Percentiles rank a stretch among this genome's conserved stretches.
Evolutionary conservation across 2,797 vertebrate genomes (phyloP).

Genomic region (Malurus leucopterus): DNA sequence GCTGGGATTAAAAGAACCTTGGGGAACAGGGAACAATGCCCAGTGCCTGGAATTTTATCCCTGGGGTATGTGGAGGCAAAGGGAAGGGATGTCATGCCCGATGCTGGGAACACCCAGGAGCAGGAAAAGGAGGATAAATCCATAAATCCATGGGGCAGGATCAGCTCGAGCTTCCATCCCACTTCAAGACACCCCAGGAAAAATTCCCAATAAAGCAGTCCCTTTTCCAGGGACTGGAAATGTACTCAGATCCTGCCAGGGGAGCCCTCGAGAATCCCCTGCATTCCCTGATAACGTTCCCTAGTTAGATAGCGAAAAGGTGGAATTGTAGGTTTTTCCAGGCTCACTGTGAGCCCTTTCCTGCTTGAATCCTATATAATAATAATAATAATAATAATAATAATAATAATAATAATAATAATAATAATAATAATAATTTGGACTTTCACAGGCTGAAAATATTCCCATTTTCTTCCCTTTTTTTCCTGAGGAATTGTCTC

Average conservation of each 20-base stretch:
- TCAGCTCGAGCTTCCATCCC: background rate
- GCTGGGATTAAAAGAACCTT: background rate
- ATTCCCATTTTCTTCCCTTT: background rate
- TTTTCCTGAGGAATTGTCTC: background rate
- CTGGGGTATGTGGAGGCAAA: background rate
- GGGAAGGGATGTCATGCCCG: background rate
- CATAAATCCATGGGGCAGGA: accelerated
- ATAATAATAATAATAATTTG: background rate
- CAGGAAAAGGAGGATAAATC: background rate
- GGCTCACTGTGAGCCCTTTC: background rate
- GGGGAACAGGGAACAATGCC: background rate
- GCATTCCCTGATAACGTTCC: too few relatives aligned
- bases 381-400: too few relatives aligned
- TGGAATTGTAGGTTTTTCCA: background rate
- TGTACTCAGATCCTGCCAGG: background rate
- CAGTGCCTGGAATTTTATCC: background rate
- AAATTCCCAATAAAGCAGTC: background rate
- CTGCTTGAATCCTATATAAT: background rate
- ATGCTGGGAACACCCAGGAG: accelerated
- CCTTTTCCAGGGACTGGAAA: background rate
- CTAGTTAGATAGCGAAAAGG: accelerated
- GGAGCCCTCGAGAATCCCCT: too few relatives aligned
- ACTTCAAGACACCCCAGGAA: too few relatives aligned
- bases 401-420: too few relatives aligned
- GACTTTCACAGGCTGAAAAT: background rate